Percentiles rank a stretch among this genome's conserved stretches.
Evolutionary conservation across 2,888 invertebrate genomes (phyloP).

Genomic region (Drosophila macrospina): DNA sequence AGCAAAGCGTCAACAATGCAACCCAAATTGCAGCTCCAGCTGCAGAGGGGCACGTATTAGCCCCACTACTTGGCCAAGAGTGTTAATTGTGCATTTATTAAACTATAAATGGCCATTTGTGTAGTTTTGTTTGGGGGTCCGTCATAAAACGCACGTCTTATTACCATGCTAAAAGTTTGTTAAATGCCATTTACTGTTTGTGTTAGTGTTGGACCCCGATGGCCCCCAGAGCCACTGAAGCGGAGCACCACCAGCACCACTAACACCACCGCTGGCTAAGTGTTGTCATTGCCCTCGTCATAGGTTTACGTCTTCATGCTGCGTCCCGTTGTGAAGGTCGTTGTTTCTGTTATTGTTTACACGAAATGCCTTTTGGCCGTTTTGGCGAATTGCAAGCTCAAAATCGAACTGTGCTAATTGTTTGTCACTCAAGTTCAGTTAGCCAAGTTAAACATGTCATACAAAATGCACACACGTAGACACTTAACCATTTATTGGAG

Average conservation of each 20-base stretch:
- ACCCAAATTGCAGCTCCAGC: background rate
- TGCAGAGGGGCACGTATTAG: background rate
- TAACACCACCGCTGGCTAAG: background rate
- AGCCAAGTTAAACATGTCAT: slow-evolving; percentile 61
- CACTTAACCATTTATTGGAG: slow-evolving; percentile 57
- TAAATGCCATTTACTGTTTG: slow-evolving; percentile 58
- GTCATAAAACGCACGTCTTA: slow-evolving; percentile 62
- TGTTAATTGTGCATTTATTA: slow-evolving; percentile 71
- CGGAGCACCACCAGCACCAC: slow-evolving; percentile 33
- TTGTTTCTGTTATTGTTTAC: slow-evolving; percentile 28
- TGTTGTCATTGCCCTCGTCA: slow-evolving; percentile 40
- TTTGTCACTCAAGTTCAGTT: slow-evolving; percentile 63
- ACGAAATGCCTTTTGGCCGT: slow-evolving; percentile 36
- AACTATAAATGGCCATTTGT: slow-evolving; percentile 52
- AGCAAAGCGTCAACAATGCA: slow-evolving; percentile 22
- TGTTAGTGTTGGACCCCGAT: slow-evolving; percentile 43
- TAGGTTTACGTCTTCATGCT: slow-evolving; percentile 57
- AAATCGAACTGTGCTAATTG: slow-evolving; percentile 65
- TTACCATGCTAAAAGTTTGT: slow-evolving; percentile 62
- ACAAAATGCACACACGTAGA: slow-evolving; percentile 64
- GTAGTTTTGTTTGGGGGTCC: slow-evolving; percentile 27
- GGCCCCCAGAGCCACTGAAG: slow-evolving; percentile 63
- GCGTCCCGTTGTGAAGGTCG: slow-evolving; percentile 65
- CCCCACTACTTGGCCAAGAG: slow-evolving; percentile 30
- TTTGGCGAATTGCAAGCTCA: slow-evolving; percentile 46